phyloP scores from a whole-genome alignment of 2,888 invertebrate species.

The Nasonovia ribisnigri region DNA sequence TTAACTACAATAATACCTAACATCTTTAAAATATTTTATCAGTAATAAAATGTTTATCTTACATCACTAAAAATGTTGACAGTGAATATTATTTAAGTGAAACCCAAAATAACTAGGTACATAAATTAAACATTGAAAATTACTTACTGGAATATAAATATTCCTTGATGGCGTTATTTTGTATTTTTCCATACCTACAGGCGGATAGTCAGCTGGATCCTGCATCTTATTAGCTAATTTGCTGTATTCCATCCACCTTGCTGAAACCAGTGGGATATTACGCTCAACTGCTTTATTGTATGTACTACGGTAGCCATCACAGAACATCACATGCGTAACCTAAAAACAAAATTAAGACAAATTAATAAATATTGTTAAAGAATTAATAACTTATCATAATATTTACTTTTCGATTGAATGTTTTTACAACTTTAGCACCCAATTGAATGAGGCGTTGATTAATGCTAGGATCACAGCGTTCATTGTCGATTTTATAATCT shows the following conservation, averaged over 20 bases:
- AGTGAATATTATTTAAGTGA: not conserved
- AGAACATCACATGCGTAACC: conserved; percentile 50
- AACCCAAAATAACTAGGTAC: not conserved
- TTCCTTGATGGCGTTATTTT: not conserved
- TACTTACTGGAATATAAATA: not conserved
- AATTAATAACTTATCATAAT: not conserved
- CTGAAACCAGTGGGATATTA: conserved; percentile 41
- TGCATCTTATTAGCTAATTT: not conserved
- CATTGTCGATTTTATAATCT: conserved; percentile 39
- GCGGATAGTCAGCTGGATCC: conserved; percentile 5
- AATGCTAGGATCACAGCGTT: not conserved
- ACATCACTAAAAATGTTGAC: too few relatives aligned
- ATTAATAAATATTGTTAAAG: not conserved
- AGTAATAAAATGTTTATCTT: too few relatives aligned
- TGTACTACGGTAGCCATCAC: conserved; percentile 24
- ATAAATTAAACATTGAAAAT: not conserved
- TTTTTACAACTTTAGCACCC: conserved; percentile 50
- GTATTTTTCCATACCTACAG: conserved; percentile 38
- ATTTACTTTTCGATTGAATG: conserved; percentile 44
- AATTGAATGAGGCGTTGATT: not conserved
- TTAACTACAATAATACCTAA: too few relatives aligned
- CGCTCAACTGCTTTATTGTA: conserved; percentile 12
- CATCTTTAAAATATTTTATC: too few relatives aligned
- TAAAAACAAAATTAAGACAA: not conserved
- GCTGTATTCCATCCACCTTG: conserved; percentile 23